A percentile compares a stretch with the other conserved stretches of the same genome.
phyloP scores from a whole-genome alignment of 1,140 invertebrate species.

The Nephila pilipes region DNA sequence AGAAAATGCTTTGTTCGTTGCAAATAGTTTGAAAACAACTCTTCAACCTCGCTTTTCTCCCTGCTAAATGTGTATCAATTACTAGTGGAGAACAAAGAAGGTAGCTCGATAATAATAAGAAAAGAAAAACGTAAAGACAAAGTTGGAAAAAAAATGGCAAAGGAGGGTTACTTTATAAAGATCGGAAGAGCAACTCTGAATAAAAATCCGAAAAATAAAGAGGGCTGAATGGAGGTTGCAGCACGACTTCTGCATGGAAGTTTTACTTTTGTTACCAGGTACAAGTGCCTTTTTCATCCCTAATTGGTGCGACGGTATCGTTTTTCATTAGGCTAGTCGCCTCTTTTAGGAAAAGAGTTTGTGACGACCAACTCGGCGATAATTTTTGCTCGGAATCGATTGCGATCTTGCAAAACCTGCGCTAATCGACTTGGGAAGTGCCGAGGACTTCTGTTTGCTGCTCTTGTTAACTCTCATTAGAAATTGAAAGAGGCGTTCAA shows the following conservation, averaged over 20 bases:
- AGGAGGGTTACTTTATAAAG: constrained; percentile 46
- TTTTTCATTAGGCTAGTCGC: constrained; percentile 61
- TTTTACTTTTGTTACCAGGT: constrained; percentile 70
- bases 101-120: constrained; percentile 57
- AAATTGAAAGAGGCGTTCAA: constrained; percentile 63
- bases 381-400: constrained; percentile 66
- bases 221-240: background rate
- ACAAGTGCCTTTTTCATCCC: constrained; percentile 72
- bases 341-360: constrained; percentile 50
- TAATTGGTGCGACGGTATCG: constrained; percentile 69
- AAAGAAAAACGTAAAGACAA: background rate
- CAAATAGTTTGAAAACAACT: constrained; percentile 76
- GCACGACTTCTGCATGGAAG: constrained; percentile 17
- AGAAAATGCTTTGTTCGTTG: constrained; percentile 70
- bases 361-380: constrained; percentile 35
- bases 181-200: constrained; percentile 19
- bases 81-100: constrained; percentile 50
- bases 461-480: constrained; percentile 73
- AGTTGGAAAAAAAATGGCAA: constrained; percentile 2
- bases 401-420: constrained; percentile 55
- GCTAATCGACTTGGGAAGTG: constrained; percentile 72
- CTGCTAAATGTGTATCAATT: constrained; percentile 75
- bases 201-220: constrained; percentile 40
- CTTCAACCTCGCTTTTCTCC: constrained; percentile 60
- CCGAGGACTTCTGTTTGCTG: constrained; percentile 56